These are phyloP conservation scores for Leptodactylus fallax DNA, from an alignment of 2,797 vertebrate genomes.

Conservation along the genomic window DNA sequence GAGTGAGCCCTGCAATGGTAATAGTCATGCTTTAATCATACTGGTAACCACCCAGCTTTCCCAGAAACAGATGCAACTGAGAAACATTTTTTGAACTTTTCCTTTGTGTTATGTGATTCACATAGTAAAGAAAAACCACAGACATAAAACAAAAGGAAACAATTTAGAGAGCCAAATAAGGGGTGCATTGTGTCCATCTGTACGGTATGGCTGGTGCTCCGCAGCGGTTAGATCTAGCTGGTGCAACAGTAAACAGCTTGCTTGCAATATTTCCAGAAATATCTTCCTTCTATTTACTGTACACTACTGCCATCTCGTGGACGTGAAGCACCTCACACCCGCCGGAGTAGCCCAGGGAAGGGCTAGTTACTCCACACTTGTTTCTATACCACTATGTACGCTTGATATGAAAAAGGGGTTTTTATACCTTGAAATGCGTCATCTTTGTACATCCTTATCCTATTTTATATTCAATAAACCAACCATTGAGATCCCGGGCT, in stretches of 20 bases:
- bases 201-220: not conserved
- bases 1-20: not conserved
- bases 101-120: not conserved
- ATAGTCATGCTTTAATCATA: not conserved
- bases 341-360: too few species aligned
- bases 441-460: too few species aligned
- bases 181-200: not conserved
- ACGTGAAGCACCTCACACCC: too few species aligned
- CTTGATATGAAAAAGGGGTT: too few species aligned
- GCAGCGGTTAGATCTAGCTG: not conserved
- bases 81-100: not conserved
- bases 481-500: too few species aligned
- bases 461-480: too few species aligned
- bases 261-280: conserved; percentile 69
- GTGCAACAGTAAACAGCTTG: not conserved
- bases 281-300: conserved; percentile 70
- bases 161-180: not conserved
- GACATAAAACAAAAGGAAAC: not conserved
- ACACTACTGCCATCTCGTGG: conserved; percentile 73
- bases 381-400: too few species aligned
- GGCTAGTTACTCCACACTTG: too few species aligned
- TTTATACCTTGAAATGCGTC: too few species aligned
- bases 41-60: not conserved
- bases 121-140: not conserved
- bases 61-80: not conserved